Evolutionary conservation across 2,797 vertebrate species (phyloP).

Genomic region (Megaceryle alcyon): DNA sequence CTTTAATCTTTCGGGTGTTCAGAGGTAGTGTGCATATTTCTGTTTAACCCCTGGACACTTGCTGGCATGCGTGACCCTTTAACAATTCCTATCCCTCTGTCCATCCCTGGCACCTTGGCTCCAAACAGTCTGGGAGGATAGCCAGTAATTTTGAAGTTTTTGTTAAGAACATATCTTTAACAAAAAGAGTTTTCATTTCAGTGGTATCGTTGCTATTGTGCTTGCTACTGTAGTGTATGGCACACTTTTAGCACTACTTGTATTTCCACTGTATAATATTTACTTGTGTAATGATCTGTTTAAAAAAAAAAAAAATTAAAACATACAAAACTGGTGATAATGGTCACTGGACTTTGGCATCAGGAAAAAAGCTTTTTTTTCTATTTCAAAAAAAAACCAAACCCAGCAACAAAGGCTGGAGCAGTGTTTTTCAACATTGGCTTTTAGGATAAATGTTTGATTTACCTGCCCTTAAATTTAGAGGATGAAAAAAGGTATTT

Average conservation of each 20-base stretch:
- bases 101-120: slow-evolving; percentile 77
- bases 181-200: slow-evolving; percentile 10
- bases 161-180: slow-evolving; percentile 3
- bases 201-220: neutral
- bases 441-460: neutral
- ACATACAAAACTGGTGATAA: neutral
- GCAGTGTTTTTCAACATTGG: neutral
- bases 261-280: neutral
- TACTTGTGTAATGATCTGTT: neutral
- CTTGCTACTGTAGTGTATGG: neutral
- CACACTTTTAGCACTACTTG: neutral
- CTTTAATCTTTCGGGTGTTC: slow-evolving; percentile 85
- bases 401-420: neutral
- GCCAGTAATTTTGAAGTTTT: slow-evolving; percentile 49
- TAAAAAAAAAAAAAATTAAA: neutral
- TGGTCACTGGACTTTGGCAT: slow-evolving; percentile 30
- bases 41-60: slow-evolving; percentile 78
- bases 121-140: slow-evolving; percentile 71
- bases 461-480: neutral
- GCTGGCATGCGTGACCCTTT: slow-evolving; percentile 77
- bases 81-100: slow-evolving; percentile 75
- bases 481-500: neutral
- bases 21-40: slow-evolving; percentile 84
- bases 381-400: neutral
- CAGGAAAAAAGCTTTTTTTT: neutral